Base-by-base conservation (phyloP, 2,888 invertebrate species). In the Lymantria dispar region DNA sequence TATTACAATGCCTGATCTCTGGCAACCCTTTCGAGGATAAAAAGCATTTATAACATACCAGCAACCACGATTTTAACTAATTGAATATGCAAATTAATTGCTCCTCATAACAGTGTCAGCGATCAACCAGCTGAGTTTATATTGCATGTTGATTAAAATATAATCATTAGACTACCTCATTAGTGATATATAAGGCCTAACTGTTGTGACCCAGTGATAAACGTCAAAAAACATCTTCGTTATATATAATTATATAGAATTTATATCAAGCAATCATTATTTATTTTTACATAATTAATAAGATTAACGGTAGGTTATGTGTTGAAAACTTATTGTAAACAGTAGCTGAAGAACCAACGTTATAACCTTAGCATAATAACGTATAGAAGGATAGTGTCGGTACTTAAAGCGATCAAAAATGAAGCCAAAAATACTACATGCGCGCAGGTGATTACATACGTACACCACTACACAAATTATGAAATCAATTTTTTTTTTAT, bases 151-250 rank as follows among this genome's bases (percentile, higher is more conserved):
- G 14, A 39, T 41, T 45, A 33, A 13, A 39, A 40, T 30, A 47
- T 22, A 42, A 46, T 44, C 47, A 22, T 33, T 41, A 51, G 44
- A 43, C 47, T 36, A 29, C 36, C 43, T 47, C 37, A 47, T 47
- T 51, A 47, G 46, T 15, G n/a, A 11, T 14, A 15, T 33, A 37
- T 47, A 51, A 43, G 47, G 50, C 33, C 36, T 40, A 50, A 47
- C 11, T 7, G 2, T 9, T 13, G 8, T 47, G 39, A 33, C 47
- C 47, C 43, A 47, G 14, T 33, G 31, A 31, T 12, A 12, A 8
- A 10, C 8, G 9, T 10, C 33, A 10, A 33, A 33, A 40, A 3
- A 12, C 14, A 12, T 14, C 13, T 14, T 40, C 13, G 12, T 40
- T 9, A 9, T 40, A 9, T 14, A 7, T 40, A 14, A 40, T 40